phyloP scores from a whole-genome alignment of 2,113 vertebrate genomes.

The Vidua macroura region DNA sequence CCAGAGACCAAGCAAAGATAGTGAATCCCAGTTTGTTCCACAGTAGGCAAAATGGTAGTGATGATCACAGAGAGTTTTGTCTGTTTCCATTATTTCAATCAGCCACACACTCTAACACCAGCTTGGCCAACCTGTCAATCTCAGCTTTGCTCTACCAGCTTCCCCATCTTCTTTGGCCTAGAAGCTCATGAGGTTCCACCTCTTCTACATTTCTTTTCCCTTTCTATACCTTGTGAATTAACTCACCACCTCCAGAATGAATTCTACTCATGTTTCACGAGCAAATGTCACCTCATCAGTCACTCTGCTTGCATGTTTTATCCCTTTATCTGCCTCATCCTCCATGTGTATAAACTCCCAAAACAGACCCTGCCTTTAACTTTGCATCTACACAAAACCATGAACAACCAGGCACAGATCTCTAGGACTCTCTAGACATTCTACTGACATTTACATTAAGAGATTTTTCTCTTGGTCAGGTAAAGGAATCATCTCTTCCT shows the following conservation, averaged over 20 bases:
- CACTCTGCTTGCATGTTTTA: background rate
- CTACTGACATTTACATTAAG: background rate
- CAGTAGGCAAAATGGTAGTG: background rate
- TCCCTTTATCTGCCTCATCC: background rate
- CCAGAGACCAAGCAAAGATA: background rate
- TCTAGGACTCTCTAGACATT: background rate
- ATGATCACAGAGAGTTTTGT: background rate
- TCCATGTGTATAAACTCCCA: background rate
- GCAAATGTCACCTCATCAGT: background rate
- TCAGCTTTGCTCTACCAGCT: background rate
- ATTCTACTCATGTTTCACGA: background rate
- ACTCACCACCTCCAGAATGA: background rate
- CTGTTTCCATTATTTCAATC: background rate
- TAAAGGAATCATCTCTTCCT: background rate
- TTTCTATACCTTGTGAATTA: background rate
- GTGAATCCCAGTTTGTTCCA: background rate
- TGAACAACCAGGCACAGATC: background rate
- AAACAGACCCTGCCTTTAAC: background rate
- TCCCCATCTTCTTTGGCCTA: background rate
- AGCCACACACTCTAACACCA: background rate
- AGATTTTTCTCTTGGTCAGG: background rate
- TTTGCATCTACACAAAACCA: background rate
- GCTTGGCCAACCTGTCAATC: background rate
- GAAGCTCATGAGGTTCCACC: background rate
- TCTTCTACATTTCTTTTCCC: background rate